Evolutionary conservation across 2,113 vertebrate species (phyloP).

Genomic region (Nanorana parkeri): DNA sequence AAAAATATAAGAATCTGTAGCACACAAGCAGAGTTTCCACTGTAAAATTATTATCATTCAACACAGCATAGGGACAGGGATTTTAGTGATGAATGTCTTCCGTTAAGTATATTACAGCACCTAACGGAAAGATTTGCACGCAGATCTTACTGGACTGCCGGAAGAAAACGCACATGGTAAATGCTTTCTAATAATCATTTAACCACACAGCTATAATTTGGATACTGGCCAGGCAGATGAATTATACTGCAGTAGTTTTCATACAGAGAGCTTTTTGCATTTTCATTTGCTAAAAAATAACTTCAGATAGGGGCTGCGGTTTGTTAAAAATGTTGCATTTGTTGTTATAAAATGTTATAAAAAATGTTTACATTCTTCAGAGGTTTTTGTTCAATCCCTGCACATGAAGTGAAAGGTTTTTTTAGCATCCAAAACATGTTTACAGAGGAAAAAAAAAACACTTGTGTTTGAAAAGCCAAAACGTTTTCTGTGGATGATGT

Average conservation of each 20-base stretch:
- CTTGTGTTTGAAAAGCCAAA: too few species aligned
- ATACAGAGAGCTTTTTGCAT: constrained; percentile 15
- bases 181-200: constrained; percentile 41
- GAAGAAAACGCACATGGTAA: constrained; percentile 21
- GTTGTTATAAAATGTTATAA: background rate
- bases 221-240: constrained; percentile 10
- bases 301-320: background rate
- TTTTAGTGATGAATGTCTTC: background rate
- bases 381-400: background rate
- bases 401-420: too few species aligned
- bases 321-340: background rate
- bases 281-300: constrained; percentile 12
- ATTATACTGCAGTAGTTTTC: constrained; percentile 5
- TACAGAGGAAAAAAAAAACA: too few species aligned
- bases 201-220: constrained; percentile 42
- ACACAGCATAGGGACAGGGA: background rate
- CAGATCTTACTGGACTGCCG: constrained; percentile 18
- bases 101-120: constrained; percentile 18
- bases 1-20: background rate
- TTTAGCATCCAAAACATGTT: too few species aligned
- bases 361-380: background rate
- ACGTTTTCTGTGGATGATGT: too few species aligned
- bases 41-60: constrained; percentile 34
- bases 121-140: constrained; percentile 33
- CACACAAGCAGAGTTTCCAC: background rate